These are phyloP conservation scores for Odontocerum albicorne DNA, from an alignment of 2,888 invertebrate genomes.

Conservation along the genomic window DNA sequence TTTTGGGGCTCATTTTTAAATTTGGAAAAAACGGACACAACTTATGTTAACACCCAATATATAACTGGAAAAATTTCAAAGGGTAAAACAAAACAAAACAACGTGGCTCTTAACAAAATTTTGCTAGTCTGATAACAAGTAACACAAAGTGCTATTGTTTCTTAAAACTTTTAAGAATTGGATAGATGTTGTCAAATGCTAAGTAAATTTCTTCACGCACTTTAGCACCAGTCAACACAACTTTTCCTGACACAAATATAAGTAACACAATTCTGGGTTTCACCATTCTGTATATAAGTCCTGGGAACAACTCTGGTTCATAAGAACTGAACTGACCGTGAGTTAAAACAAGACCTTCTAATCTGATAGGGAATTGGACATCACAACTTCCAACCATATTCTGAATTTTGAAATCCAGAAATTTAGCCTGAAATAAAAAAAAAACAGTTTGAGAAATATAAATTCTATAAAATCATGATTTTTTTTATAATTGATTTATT, in stretches of 20 bases:
- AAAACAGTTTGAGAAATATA: too few relatives aligned
- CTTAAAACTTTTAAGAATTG: constrained; percentile 93
- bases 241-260: constrained; percentile 99
- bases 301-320: constrained; percentile 98
- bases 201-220: constrained; percentile 91
- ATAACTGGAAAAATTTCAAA: too few relatives aligned
- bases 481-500: too few relatives aligned
- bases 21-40: too few relatives aligned
- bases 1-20: too few relatives aligned
- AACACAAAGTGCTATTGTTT: constrained; percentile 73
- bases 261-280: constrained; percentile 95
- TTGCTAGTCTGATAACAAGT: too few relatives aligned
- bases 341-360: constrained; percentile 72
- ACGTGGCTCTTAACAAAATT: too few relatives aligned
- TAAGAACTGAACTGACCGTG: constrained; percentile 83
- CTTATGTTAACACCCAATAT: too few relatives aligned
- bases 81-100: too few relatives aligned
- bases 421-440: constrained; percentile 66
- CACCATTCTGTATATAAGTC: constrained; percentile 97
- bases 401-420: constrained; percentile 80
- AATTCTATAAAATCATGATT: too few relatives aligned
- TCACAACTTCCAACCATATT: constrained; percentile 82
- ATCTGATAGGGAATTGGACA: constrained; percentile 73
- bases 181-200: constrained; percentile 95
- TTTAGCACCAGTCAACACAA: constrained; percentile 97